A percentile compares a stretch with the other conserved stretches of the same genome.
These are phyloP conservation scores for Corythornis cristatus DNA, from an alignment of 2,113 vertebrate species.

Conservation along the genomic window DNA sequence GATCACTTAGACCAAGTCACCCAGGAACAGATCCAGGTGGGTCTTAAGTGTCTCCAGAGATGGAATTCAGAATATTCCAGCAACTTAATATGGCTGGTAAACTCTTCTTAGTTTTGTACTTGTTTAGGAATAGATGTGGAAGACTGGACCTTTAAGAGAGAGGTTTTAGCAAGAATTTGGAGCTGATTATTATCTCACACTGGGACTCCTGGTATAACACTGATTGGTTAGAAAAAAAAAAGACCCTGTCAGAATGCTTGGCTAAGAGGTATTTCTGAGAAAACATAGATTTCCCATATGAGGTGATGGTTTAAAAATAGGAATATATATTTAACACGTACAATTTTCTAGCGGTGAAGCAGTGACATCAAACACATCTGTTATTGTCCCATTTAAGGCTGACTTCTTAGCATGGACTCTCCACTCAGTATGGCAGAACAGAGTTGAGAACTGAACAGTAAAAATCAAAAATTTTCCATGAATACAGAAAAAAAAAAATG, in stretches of 20 bases:
- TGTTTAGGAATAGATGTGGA: not conserved
- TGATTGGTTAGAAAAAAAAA: not conserved
- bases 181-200: not conserved
- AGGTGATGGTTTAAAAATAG: constrained; percentile 40
- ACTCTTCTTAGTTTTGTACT: not conserved
- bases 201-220: not conserved
- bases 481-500: not conserved
- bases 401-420: not conserved
- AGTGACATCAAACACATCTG: not conserved
- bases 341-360: not conserved
- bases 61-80: not conserved
- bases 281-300: constrained; percentile 5
- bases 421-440: not conserved
- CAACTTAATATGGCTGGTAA: not conserved
- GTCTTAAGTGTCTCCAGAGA: too few relatives aligned
- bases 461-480: constrained; percentile 13
- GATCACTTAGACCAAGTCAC: too few relatives aligned
- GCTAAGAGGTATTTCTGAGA: not conserved
- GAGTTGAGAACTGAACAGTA: not conserved
- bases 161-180: not conserved
- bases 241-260: not conserved
- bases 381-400: not conserved
- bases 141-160: not conserved
- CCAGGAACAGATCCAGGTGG: too few relatives aligned
- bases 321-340: not conserved